phyloP scores from a whole-genome alignment of 1,140 invertebrate genomes.

The Aphaenogaster floridana region DNA sequence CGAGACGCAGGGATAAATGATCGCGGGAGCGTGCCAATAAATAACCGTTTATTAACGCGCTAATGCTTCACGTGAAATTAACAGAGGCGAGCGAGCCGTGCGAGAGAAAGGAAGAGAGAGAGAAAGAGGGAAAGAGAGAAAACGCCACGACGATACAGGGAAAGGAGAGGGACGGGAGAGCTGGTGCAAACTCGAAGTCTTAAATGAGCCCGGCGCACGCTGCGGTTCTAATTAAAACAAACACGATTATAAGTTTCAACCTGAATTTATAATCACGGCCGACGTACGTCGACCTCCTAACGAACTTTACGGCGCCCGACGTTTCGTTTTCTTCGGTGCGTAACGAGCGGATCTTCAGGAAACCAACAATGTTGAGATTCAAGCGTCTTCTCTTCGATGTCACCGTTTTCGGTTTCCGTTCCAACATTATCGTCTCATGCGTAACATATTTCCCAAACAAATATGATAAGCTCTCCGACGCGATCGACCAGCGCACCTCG shows the following conservation, averaged over 20 bases:
- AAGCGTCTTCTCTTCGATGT: not conserved
- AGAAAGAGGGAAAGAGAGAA: constrained; percentile 16
- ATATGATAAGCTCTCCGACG: too few species aligned
- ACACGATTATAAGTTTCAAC: constrained; percentile 82
- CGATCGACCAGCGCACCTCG: not conserved
- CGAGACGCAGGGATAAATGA: constrained; percentile 67
- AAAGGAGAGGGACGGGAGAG: constrained; percentile 12
- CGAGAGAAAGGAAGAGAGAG: constrained; percentile 8
- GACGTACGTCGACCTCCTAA: constrained; percentile 53
- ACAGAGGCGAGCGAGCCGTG: constrained; percentile 60
- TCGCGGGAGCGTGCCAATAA: constrained; percentile 74
- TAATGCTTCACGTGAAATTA: constrained; percentile 80
- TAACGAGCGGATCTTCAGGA: not conserved
- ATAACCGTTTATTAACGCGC: constrained; percentile 81
- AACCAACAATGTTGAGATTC: not conserved
- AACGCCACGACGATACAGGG: not conserved
- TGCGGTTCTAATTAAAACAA: constrained; percentile 85
- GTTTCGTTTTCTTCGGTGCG: not conserved
- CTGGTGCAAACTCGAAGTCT: constrained; percentile 71
- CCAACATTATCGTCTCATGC: not conserved
- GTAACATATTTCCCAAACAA: not conserved
- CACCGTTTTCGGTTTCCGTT: not conserved
- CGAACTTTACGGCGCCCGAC: constrained; percentile 49
- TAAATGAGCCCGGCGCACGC: constrained; percentile 78
- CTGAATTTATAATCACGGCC: constrained; percentile 81